Evolutionary conservation across 1,140 invertebrate genomes (phyloP).

Genomic region (Dendroctonus valens): DNA sequence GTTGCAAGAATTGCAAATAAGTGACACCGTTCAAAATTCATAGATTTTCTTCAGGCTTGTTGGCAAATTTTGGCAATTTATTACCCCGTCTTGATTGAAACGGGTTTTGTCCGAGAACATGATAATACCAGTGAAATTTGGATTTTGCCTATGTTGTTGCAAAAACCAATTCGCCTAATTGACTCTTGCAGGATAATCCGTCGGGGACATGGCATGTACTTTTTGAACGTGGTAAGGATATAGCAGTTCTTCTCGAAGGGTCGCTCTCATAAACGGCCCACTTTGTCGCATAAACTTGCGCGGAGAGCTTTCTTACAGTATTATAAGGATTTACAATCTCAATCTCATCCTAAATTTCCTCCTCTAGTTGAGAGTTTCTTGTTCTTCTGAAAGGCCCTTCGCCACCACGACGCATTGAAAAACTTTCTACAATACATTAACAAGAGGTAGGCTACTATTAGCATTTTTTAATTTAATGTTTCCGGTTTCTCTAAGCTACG

Average conservation of each 20-base stretch:
- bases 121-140: constrained; percentile 9
- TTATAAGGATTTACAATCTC: too few relatives aligned
- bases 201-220: constrained; percentile 10
- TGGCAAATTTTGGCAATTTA: too few relatives aligned
- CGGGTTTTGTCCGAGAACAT: constrained; percentile 19
- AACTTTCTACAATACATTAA: too few relatives aligned
- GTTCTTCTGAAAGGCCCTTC: too few relatives aligned
- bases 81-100: constrained; percentile 2
- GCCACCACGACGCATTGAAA: too few relatives aligned
- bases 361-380: too few relatives aligned
- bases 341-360: too few relatives aligned
- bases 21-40: neutral
- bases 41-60: constrained; percentile 13
- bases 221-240: constrained; percentile 15
- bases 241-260: neutral
- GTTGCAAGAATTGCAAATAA: constrained; percentile 1
- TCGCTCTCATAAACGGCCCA: neutral
- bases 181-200: constrained; percentile 10
- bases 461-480: too few relatives aligned
- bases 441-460: too few relatives aligned
- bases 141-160: constrained; percentile 6
- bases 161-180: constrained; percentile 5
- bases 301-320: too few relatives aligned
- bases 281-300: too few relatives aligned
- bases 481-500: too few relatives aligned